A percentile compares a stretch with the other conserved stretches of the same genome.
Evolutionary conservation across 2,888 invertebrate species (phyloP).

Genomic region (Xestia ashworthii): DNA sequence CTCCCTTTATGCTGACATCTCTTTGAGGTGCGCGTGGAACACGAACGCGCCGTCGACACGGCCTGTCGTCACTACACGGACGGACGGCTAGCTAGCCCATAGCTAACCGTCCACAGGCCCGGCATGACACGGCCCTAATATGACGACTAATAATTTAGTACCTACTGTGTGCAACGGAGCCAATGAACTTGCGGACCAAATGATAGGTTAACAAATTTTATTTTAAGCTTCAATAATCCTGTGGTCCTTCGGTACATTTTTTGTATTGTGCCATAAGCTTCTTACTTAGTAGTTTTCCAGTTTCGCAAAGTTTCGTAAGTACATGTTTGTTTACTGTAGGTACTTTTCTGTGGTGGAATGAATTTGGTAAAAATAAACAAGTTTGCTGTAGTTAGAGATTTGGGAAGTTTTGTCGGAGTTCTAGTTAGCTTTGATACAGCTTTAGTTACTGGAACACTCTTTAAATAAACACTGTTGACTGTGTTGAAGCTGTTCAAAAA

Average conservation of each 20-base stretch:
- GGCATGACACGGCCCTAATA: not conserved
- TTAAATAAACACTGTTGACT: not conserved
- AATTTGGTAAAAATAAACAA: conserved; percentile 46
- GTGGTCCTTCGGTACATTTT: conserved; percentile 7
- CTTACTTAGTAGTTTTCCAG: conserved; percentile 39
- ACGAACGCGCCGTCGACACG: too few relatives aligned
- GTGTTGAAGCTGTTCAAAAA: not conserved
- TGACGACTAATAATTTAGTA: not conserved
- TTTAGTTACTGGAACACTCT: not conserved
- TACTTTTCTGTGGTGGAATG: conserved; percentile 34
- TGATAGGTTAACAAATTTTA: not conserved
- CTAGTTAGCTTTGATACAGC: not conserved
- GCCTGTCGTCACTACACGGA: too few relatives aligned
- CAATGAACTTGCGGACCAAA: not conserved
- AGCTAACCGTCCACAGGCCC: too few relatives aligned
- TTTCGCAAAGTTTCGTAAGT: conserved; percentile 32
- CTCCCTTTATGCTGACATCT: too few relatives aligned
- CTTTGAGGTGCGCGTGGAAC: too few relatives aligned
- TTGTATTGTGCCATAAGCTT: conserved; percentile 14
- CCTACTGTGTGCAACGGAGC: too few relatives aligned
- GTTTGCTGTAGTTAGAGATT: conserved; percentile 25
- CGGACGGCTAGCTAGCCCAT: too few relatives aligned
- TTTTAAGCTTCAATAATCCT: not conserved
- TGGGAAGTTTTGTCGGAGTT: conserved; percentile 5
- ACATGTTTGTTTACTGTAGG: conserved; percentile 38